Evolutionary conservation across 2,888 invertebrate genomes (phyloP), one percentile per base, ranked within the genome.

Genomic region (Arge pagana): DNA sequence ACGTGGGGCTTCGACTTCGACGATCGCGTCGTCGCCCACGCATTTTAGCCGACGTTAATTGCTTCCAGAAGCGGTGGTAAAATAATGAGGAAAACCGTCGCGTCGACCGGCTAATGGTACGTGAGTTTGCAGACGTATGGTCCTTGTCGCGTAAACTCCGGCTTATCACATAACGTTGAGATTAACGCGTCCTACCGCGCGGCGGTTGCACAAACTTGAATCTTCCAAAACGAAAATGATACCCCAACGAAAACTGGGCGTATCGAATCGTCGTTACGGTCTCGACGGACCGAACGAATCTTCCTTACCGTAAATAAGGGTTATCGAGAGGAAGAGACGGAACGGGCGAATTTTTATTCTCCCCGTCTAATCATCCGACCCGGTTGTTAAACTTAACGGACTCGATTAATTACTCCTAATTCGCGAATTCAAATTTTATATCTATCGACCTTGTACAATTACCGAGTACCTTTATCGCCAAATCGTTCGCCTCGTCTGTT

Each of bases 401-500:
- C 16, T 45, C 45, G 26, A 48, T 26, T 43, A 37, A 45, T 36
- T 43, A 52, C 28, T 48, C 21, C 37, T 37, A 37, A 52, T 52
- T 37, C 36, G 13, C 36, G 35, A 26, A 52, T 48, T 45, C 26
- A 48, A 52, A 43, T 45, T 43, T 43, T 21, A 43, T 11, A 30
- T 11, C 43, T 23, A 21, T n/a, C n/a, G n/a, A n/a, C n/a, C 26
- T 31, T 19, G 19, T 23, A 11, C 21, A 21, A 43, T 23, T 30
- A 43, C 10, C 30, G 19, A 37, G 21, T 23, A 43, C 13, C 31
- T 43, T 43, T 31, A 31, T 31, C 43, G 19, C 10, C 6, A 4
- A 6, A n/a, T n/a, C n/a, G n/a, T n/a, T n/a, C n/a, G n/a, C n/a
- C n/a, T n/a, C 26, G 41, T 41, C 18, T 8, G 26, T 28, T 41